Evolutionary conservation across 2,888 invertebrate genomes (phyloP).

Genomic region (Diabrotica balteata): DNA sequence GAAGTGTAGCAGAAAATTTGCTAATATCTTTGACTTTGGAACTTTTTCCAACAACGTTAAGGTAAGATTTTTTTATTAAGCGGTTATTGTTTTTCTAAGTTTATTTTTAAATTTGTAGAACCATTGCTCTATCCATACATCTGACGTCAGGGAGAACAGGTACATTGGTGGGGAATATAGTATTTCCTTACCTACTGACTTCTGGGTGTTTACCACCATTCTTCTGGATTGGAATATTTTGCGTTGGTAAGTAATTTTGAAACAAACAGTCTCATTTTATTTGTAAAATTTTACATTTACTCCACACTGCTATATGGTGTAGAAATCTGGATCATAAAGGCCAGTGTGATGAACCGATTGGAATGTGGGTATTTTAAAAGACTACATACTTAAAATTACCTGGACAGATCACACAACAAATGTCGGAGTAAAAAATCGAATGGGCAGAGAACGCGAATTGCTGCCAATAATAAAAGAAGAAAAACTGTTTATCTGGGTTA

Average conservation of each 20-base stretch:
- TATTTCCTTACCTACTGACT: conserved; percentile 25
- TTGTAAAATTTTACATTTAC: too few relatives aligned
- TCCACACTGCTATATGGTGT: too few relatives aligned
- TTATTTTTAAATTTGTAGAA: conserved; percentile 27
- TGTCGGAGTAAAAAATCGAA: too few relatives aligned
- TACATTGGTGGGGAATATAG: conserved; percentile 25
- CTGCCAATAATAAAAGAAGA: too few relatives aligned
- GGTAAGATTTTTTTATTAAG: conserved; percentile 58
- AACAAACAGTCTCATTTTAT: too few relatives aligned
- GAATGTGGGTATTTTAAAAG: too few relatives aligned
- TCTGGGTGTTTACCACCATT: conserved; percentile 31
- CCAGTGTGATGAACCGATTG: too few relatives aligned
- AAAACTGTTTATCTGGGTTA: too few relatives aligned
- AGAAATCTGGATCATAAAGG: too few relatives aligned
- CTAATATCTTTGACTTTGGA: conserved; percentile 70
- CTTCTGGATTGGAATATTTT: conserved; percentile 24
- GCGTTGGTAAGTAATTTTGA: conserved; percentile 10
- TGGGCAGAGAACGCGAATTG: too few relatives aligned
- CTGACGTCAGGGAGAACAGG: conserved; percentile 22
- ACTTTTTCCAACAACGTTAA: conserved; percentile 71
- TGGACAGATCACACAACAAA: too few relatives aligned
- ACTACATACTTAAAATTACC: too few relatives aligned
- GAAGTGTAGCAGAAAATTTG: conserved; percentile 67
- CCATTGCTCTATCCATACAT: conserved; percentile 30
- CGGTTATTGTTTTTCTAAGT: conserved; percentile 44